phyloP scores from a whole-genome alignment of 2,888 invertebrate species.

The Cheilosia scutellata region DNA sequence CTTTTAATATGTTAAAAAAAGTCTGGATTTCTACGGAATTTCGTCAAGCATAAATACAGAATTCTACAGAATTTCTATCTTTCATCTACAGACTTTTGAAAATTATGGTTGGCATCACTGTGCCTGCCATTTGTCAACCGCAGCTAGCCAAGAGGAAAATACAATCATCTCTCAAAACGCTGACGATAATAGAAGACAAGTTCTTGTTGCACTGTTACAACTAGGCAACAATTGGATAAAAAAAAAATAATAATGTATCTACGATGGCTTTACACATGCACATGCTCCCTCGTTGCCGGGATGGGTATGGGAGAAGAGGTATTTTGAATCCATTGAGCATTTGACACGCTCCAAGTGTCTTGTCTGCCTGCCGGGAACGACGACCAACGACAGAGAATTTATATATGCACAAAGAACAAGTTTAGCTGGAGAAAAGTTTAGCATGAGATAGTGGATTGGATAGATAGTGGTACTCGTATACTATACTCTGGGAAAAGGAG shows the following conservation, averaged over 20 bases:
- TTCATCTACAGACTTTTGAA: too few species aligned
- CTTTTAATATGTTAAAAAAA: too few species aligned
- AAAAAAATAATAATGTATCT: slow-evolving; percentile 3
- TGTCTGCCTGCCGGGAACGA: slow-evolving; percentile 32
- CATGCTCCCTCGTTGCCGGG: slow-evolving; percentile 13
- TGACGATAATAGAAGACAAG: slow-evolving; percentile 33
- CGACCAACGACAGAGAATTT: slow-evolving; percentile 10
- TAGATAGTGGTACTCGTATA: not conserved
- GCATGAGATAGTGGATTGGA: not conserved
- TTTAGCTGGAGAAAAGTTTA: slow-evolving; percentile 23
- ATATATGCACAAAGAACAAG: slow-evolving; percentile 41
- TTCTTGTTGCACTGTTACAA: slow-evolving; percentile 40
- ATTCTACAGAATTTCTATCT: too few species aligned
- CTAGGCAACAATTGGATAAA: slow-evolving; percentile 12
- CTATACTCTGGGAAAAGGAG: not conserved
- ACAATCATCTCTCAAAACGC: slow-evolving; percentile 19
- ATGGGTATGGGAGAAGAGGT: slow-evolving; percentile 12
- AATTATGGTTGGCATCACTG: too few species aligned
- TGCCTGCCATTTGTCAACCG: slow-evolving; percentile 58
- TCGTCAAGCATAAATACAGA: too few species aligned
- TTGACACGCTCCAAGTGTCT: slow-evolving; percentile 61
- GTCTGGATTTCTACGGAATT: too few species aligned
- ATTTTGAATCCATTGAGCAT: slow-evolving; percentile 64
- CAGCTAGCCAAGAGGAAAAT: slow-evolving; percentile 29
- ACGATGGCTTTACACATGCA: slow-evolving; percentile 5